Percentiles rank a stretch among this genome's conserved stretches.
Conservation (phyloP, 2,113 vertebrate genomes). For the Ailuropoda melanoleuca region DNA sequence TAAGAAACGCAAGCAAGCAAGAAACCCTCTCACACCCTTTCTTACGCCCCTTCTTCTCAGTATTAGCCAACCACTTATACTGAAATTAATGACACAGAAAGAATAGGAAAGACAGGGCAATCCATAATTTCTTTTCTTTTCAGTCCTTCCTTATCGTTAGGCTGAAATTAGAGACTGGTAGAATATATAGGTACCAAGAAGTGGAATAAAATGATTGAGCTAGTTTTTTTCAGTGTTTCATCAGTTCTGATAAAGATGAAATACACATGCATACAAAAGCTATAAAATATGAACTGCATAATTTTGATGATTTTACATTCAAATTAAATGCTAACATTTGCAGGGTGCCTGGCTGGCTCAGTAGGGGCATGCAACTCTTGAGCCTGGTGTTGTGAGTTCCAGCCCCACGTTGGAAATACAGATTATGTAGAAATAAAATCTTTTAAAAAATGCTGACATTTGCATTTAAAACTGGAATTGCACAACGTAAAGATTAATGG, state of each 20-base stretch:
- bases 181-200: neutral
- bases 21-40: neutral
- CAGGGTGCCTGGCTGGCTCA: neutral
- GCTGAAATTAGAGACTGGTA: neutral
- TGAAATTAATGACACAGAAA: neutral
- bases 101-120: neutral
- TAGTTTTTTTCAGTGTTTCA: neutral
- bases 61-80: neutral
- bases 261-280: neutral
- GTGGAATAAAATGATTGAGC: neutral
- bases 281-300: neutral
- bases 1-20: neutral
- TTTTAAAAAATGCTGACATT: too few species aligned
- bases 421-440: too few species aligned
- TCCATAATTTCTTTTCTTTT: neutral
- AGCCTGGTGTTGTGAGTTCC: neutral
- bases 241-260: neutral
- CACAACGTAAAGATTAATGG: too few species aligned
- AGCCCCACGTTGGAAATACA: neutral
- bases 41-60: neutral
- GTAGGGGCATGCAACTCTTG: neutral
- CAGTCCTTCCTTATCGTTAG: neutral
- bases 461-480: too few species aligned
- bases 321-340: neutral
- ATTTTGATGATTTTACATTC: neutral